Evolutionary conservation across 2,797 vertebrate species (phyloP), one percentile per base, ranked within the genome.

Genomic region (Coccyzus lansbergi): DNA sequence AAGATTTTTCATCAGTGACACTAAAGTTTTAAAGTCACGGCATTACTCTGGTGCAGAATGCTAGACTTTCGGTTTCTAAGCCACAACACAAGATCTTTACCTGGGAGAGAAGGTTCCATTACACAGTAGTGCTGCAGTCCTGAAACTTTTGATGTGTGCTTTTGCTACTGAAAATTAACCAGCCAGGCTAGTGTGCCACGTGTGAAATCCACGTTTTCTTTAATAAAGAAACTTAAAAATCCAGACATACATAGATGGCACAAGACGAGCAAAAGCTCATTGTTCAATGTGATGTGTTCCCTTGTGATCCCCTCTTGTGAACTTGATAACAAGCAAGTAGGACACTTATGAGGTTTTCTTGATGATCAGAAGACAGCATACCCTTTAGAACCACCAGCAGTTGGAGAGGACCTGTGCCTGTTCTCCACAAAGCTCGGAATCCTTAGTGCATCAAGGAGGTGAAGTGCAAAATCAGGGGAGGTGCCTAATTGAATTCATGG

Each of bases 361-460:
- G 52, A 29, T 67, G 38, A 51, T 75, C 69, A 24, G 44, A 34
- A 80, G 51, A 42, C 31, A 80, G 42, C 51, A 48, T 86, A 4
- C 21, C 29, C 22, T 59, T 70, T 8, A 33, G 31, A 59, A 25
- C 25, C 10, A 69, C 38, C 59, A 77, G 38, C 55, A 60, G 19
- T 31, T 84, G 70, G 26, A 13, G 0, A 18, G 33, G 25, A 31
- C 6, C 1, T 24, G 24, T 75, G 65, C 53, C 51, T 53, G 38
- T 46, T 83, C 20, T 44, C 22, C 46, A 2, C 24, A 72, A 56
- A 83, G 11, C 17, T 55, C 51, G 46, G 18, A 55, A 48, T 70
- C 62, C 51, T 72, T 24, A 53, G 24, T 5, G 8, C 4, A 7
- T 44, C 4, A 2, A 11, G 7, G 4, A 3, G 24, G 6, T 1